Conservation (phyloP, 2,888 invertebrate genomes). For the Amphipoea lucens region DNA sequence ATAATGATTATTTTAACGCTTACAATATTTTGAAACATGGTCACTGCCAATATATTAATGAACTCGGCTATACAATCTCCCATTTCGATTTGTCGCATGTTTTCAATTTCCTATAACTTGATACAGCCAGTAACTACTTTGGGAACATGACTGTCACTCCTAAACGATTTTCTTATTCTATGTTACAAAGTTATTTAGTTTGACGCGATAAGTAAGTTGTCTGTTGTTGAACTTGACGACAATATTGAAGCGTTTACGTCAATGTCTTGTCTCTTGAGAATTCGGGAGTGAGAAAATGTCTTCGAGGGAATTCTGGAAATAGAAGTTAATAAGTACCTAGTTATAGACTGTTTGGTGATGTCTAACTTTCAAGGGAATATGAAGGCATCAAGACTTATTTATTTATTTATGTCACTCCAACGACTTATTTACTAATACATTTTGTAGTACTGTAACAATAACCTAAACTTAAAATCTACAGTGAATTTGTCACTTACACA, state of each 20-base stretch:
- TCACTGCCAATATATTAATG: too few relatives aligned
- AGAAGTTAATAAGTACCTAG: not conserved
- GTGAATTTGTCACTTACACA: too few relatives aligned
- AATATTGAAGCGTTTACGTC: slow-evolving; percentile 21
- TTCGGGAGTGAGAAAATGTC: slow-evolving; percentile 1
- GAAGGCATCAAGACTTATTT: not conserved
- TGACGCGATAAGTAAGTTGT: slow-evolving; percentile 23
- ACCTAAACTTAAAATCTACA: too few relatives aligned
- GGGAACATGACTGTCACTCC: not conserved
- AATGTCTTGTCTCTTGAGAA: slow-evolving; percentile 15
- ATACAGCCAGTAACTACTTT: not conserved
- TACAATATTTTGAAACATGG: too few relatives aligned
- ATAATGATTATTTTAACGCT: too few relatives aligned
- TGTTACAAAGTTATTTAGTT: slow-evolving; percentile 18
- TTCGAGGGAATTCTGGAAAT: not conserved
- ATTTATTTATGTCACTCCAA: not conserved
- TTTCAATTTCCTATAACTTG: too few relatives aligned
- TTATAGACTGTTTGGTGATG: not conserved
- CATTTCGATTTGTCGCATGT: too few relatives aligned
- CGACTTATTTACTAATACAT: too few relatives aligned
- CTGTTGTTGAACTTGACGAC: slow-evolving; percentile 24
- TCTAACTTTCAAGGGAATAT: not conserved
- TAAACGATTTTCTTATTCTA: not conserved
- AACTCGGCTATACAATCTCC: too few relatives aligned
- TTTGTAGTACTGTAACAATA: too few relatives aligned